Conservation (phyloP, 2,113 vertebrate genomes). For the Butorides virescens region DNA sequence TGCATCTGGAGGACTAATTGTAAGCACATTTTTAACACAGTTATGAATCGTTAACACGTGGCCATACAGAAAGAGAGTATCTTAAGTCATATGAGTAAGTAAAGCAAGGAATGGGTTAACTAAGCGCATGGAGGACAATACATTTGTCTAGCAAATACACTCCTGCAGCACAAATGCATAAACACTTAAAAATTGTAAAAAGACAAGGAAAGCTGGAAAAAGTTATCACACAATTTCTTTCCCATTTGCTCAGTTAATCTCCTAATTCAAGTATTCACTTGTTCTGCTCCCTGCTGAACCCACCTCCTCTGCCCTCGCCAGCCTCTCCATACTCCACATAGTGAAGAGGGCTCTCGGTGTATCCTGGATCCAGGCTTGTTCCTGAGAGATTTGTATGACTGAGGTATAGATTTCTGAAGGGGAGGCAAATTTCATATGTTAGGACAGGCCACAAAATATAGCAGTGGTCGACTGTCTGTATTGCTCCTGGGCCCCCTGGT, state of each 20-base stretch:
- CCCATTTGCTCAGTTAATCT: not conserved
- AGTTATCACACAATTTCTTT: not conserved
- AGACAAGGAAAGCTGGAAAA: not conserved
- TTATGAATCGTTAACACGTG: slow-evolving; percentile 18
- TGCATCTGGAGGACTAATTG: slow-evolving; percentile 23
- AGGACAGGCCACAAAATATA: slow-evolving; percentile 38
- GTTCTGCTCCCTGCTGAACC: slow-evolving; percentile 8
- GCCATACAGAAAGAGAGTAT: not conserved
- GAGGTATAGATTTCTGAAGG: slow-evolving; percentile 55
- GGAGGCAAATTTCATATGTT: slow-evolving; percentile 44
- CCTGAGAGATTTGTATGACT: slow-evolving; percentile 26
- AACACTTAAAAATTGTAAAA: not conserved
- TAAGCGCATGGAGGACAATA: not conserved
- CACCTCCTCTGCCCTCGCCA: slow-evolving; percentile 32
- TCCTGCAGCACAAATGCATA: not conserved
- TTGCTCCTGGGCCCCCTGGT: not conserved
- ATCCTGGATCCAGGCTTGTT: slow-evolving; percentile 31
- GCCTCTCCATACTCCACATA: slow-evolving; percentile 39
- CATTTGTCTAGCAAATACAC: not conserved
- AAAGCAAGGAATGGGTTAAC: not conserved
- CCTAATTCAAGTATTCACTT: not conserved
- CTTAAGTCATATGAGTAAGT: not conserved
- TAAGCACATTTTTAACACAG: not conserved
- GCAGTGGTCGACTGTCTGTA: slow-evolving; percentile 10
- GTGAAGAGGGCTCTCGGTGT: slow-evolving; percentile 23